Base-by-base conservation (phyloP, 2,888 invertebrate genomes). In the Allophyes oxyacanthae region DNA sequence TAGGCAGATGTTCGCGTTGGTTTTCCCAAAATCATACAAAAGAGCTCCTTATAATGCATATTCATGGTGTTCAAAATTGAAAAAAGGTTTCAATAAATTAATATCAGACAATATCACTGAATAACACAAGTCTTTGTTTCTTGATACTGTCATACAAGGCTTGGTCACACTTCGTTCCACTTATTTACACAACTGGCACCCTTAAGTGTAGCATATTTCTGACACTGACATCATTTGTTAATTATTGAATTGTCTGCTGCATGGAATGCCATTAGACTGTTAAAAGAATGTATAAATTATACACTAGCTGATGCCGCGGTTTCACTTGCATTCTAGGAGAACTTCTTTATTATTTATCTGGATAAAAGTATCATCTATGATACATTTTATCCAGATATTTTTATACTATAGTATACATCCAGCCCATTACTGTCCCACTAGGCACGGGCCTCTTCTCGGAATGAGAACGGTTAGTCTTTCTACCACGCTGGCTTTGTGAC, bases 151-250 rank as follows among this genome's bases (percentile, higher is more conserved):
- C 15, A 42, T 30, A 51, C 15, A 48, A 36, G 43, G 34, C 40
- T 70, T 6, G 13, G 44, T 48, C 48, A 65, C 59, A 58, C 41
- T 64, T n/a, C 20, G 5, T 38, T 54, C 40, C 57, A 53, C 6
- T 46, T 89, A 82, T 90, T 89, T 83, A 76, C 82, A 85, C 90
- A 90, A 89, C 82, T 90, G 90, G 74, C 66, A 69, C 69, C 64
- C 58, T 55, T 52, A 43, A 26, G 45, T 53, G 46, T 38, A 56
- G 49, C 55, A 73, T 60, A 82, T 85, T 75, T 81, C 79, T 66
- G 64, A 49, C 54, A 65, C 79, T 90, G 90, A 91, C 89, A 89
- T 91, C 91, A 90, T 75, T 78, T 71, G 52, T 65, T 68, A 62
- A 59, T 64, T 58, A 58, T 50, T 56, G 36, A 50, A 49, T 49